Evolutionary conservation across 2,797 vertebrate genomes (phyloP), one percentile per base, ranked within the genome.

Genomic region (Characodon lateralis): DNA sequence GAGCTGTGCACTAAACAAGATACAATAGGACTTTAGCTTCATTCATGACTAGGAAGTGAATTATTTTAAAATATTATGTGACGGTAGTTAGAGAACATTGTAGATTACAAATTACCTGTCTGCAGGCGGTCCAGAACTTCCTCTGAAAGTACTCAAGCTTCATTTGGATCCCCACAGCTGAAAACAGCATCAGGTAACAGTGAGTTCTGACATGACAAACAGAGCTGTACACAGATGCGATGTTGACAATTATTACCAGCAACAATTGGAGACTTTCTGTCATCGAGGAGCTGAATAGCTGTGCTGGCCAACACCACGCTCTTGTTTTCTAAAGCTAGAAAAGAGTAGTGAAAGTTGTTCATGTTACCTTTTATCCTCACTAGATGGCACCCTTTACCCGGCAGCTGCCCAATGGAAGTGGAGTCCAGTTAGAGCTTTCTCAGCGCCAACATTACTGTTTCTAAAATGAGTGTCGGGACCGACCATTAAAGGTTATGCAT

Each of bases 121-220:
- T 96, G 92, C 98, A 99, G 79, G 98, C 98, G 7, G 98, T 99
- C 97, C 98, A 99, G 90, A 99, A 99, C 92, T 99, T 99, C 88
- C 97, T 96, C 93, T 99, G 98, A 93, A 99, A 99, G 93, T 98
- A 99, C 87, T 99, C 98, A 8, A 99, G 96, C 94, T 99, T 99
- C 98, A 99, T 99, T 93, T 99, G 98, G 90, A 99, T 98, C 77
- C 98, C 98, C 51, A 99, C 97, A 95, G 98, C 98, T 99, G 89
- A 84, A 73, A 13, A 77, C 55, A 71, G 83, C 20, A 70, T 0
- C n/a, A 71, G 66, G 9, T 2, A 65, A 31, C 53, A 9, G 20
- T 43, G 50, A 59, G 16, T 16, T 26, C 72, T 46, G 78, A 65
- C 26, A 51, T 20, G 20, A 55, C 1, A 58, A 43, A n/a, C 9